Evolutionary conservation across 2,888 invertebrate species (phyloP), one percentile per base, ranked within the genome.

Genomic region (Amphipoea oculea): DNA sequence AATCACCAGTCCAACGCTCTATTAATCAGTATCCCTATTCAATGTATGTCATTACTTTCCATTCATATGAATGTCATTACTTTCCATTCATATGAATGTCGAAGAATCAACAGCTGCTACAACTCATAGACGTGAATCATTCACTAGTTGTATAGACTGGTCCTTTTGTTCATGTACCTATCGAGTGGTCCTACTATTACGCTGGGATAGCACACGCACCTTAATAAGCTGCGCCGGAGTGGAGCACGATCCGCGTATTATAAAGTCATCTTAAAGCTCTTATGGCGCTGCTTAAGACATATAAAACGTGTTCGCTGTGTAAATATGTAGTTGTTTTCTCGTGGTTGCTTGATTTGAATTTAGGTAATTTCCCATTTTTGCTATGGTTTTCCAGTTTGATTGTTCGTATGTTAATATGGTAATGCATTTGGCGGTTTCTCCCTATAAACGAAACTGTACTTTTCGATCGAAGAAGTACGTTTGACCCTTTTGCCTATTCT

Each of bases 211-310:
- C 86, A 82, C 88, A 89, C 89, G 86, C 88, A 87, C 83, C 62
- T 67, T 81, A 83, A 76, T 63, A 83, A 79, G 78, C 81, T 79
- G 67, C 72, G 73, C 79, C 57, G 77, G 83, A 85, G 83, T 83
- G 69, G 84, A 88, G 91, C 92, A 92, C 92, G 92, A 92, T 81
- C 86, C 70, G 42, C 77, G 81, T 87, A 91, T 92, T 92, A 92
- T 89, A 92, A 92, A 89, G 89, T 87, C 88, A 91, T 92, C 89
- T 90, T 74, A 71, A 69, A 83, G 73, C 82, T 86, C 83, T 89
- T 84, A 81, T 73, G 81, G 57, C 75, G 69, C 70, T 76, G 78
- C 82, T 84, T 80, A 77, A 69, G 78, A 70, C 72, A 76, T 76
- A 72, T 79, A 51, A 75, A 82, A 82, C 60, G 73, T 73, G 68